phyloP scores from a whole-genome alignment of 2,888 invertebrate genomes.

The Ceriagrion tenellum region DNA sequence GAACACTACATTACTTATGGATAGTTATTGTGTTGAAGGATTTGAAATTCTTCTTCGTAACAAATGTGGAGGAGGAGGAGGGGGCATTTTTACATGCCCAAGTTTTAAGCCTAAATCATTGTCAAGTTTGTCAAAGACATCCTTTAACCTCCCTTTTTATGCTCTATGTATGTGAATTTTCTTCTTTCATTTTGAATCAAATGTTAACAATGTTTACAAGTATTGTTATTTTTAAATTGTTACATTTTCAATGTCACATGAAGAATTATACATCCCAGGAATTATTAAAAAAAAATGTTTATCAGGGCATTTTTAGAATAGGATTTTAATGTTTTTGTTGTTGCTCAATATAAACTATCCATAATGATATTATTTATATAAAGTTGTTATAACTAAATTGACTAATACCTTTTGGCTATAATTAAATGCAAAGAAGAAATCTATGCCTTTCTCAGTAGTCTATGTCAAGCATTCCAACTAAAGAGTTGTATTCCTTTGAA shows the following conservation, averaged over 20 bases:
- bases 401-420: conserved; percentile 41
- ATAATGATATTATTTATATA: conserved; percentile 63
- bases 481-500: conserved; percentile 38
- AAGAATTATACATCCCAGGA: neutral
- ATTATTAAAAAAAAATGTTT: conserved; percentile 25
- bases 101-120: conserved; percentile 37
- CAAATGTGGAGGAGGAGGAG: conserved; percentile 1
- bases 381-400: conserved; percentile 35
- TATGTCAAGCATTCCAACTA: conserved; percentile 59
- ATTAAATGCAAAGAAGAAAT: conserved; percentile 41
- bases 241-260: conserved; percentile 43
- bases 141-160: conserved; percentile 32
- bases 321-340: conserved; percentile 51
- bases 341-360: conserved; percentile 35
- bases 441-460: conserved; percentile 61
- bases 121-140: conserved; percentile 33
- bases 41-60: neutral
- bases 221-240: conserved; percentile 58
- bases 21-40: conserved; percentile 38
- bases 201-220: conserved; percentile 50
- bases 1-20: conserved; percentile 40
- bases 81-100: conserved; percentile 48
- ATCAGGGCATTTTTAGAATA: conserved; percentile 61
- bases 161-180: conserved; percentile 34
- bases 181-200: conserved; percentile 35